phyloP scores from a whole-genome alignment of 2,113 vertebrate species.

The Channa maculata region DNA sequence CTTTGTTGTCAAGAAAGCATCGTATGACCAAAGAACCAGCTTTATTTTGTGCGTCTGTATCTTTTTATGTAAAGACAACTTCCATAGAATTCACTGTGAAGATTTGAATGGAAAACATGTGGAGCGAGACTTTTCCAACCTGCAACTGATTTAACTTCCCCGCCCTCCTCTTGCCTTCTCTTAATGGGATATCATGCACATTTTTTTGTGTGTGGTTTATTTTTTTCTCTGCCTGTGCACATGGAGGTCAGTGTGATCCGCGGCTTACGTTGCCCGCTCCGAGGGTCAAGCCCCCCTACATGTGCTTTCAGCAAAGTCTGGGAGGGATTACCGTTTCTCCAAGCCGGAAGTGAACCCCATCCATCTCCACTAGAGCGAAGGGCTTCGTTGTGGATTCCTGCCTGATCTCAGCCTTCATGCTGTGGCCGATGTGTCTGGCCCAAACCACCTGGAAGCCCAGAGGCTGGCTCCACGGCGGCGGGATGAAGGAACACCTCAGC shows the following conservation, averaged over 20 bases:
- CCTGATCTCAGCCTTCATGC: slow-evolving; percentile 83
- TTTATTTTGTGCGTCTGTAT: neutral
- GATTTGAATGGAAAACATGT: slow-evolving; percentile 51
- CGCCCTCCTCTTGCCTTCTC: slow-evolving; percentile 25
- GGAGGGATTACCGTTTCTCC: slow-evolving; percentile 85
- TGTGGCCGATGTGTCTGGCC: slow-evolving; percentile 77
- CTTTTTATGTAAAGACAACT: slow-evolving; percentile 1
- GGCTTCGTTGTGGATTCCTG: slow-evolving; percentile 77
- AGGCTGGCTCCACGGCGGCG: slow-evolving; percentile 2
- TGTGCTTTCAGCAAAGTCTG: slow-evolving; percentile 24
- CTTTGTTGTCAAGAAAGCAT: no score
- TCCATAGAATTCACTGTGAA: slow-evolving; percentile 25
- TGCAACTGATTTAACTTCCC: slow-evolving; percentile 63
- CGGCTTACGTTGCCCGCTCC: slow-evolving; percentile 4
- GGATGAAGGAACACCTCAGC: slow-evolving; percentile 82
- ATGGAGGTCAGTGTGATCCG: slow-evolving; percentile 36
- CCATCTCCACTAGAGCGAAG: slow-evolving; percentile 79
- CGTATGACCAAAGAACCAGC: neutral
- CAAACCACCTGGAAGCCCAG: slow-evolving; percentile 83
- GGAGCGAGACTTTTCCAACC: slow-evolving; percentile 40
- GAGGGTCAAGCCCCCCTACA: slow-evolving; percentile 38
- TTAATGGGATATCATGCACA: slow-evolving; percentile 23
- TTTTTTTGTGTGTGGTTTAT: neutral
- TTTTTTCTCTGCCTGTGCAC: slow-evolving; percentile 16
- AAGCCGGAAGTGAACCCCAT: slow-evolving; percentile 83